Base-by-base conservation (phyloP, 2,797 vertebrate species). In the Luscinia megarhynchos region DNA sequence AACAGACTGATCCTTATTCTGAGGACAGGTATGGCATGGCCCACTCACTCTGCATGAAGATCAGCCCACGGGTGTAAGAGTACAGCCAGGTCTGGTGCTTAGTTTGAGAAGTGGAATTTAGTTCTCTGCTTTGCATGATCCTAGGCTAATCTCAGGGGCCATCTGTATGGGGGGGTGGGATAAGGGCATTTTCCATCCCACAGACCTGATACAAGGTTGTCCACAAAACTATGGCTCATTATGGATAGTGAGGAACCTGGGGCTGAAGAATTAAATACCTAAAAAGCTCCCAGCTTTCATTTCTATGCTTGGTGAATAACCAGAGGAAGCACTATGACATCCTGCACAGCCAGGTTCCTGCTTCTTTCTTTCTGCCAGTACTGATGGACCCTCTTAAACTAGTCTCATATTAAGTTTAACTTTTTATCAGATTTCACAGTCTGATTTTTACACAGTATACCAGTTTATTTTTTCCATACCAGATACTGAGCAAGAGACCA, bases 191-290 rank as follows among this genome's bases (percentile, higher is more conserved):
- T 41, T 11, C n/a, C 22, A 86, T 38, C 23, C 67, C 45, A 22
- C 2, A 21, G 1, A 27, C 38, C 36, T 63, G 27, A 53, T 22
- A 69, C 0, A 0, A 79, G 23, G 32, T 11, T 73, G n/a, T 48
- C 48, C 51, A 84, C 78, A 84, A 87, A 78, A 29, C 30, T 30
- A 7, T 9, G 9, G 43, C 21, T 89, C 4, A 5, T 83, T 54
- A 58, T 9, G 27, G 43, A 10, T 19, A 67, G 30, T 36, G 34
- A 85, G 12, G 43, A 83, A 54, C n/a, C 38, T 7, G 6, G 70
- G 14, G 27, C 45, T 48, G 23, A 46, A 19, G 16, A 62, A 72
- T 29, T 2, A 40, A 46, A 45, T 16, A 54, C 8, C 23, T 45
- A 30, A 18, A 91, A 67, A 53, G 2, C 22, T 26, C 48, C 6